Evolutionary conservation across 92 coral and sea anemone species (phyloP), one percentile per base, ranked within the genome.

Genomic region (Porites divaricata): DNA sequence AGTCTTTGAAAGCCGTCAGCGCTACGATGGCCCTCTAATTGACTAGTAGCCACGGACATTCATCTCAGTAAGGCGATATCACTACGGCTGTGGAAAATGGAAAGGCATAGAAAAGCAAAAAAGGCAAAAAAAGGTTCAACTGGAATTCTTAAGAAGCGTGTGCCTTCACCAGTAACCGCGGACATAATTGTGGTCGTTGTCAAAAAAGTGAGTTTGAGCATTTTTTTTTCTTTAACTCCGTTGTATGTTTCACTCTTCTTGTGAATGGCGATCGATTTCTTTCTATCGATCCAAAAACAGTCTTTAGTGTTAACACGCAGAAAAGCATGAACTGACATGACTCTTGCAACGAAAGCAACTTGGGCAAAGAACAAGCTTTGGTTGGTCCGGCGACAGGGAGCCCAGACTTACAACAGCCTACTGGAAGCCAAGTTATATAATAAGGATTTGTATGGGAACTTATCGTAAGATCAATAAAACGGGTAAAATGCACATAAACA

Each of bases 101-200:
- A 82, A 21, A 57, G 58, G 57, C 64, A 50, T 24, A 82, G 69
- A 82, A 82, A 45, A 48, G 56, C 50, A 8, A 72, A 73, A 41
- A 82, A 24, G 50, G 45, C 73, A 23, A 63, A 74, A 50, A 73
- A 65, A 72, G 19, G 6, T 62, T 26, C 78, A 15, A 41, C 72
- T 13, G 71, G 86, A 15, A 81, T 82, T 63, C 76, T 15, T 62
- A 82, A 72, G 62, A 82, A 72, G 6, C 79, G 19, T n/a, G 72
- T 63, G 13, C 24, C 79, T 12, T 28, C 57, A 22, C 79, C 76
- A 13, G 66, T 11, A 1, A 63, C 76, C 41, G 85, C 35, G 11
- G 76, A 68, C 56, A 53, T 11, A 5, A 63, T 67, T 20, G 85
- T 54, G 19, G 66, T 80, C 45, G 68, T 82, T 57, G 24, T 49